Conservation (phyloP, 64 coral and sea anemone genomes). For the Hydrozoanthus tunicans region DNA sequence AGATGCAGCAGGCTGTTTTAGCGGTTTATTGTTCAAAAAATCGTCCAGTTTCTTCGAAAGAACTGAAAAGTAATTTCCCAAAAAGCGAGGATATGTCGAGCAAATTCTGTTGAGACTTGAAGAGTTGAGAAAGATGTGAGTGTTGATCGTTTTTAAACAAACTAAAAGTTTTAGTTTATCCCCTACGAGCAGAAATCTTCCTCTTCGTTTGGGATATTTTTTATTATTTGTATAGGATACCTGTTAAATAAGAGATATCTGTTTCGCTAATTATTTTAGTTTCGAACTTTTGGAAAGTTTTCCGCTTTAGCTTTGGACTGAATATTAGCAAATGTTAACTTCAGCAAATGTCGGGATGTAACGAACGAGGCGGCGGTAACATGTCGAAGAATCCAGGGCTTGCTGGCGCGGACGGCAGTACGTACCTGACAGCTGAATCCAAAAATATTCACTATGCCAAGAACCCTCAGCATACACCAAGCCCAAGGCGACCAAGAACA, state of each 20-base stretch:
- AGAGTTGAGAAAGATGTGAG: slow-evolving; percentile 8
- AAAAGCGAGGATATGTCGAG: slow-evolving; percentile 8
- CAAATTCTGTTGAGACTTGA: slow-evolving; percentile 6
- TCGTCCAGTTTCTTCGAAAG: not conserved
- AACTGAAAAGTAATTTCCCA: not conserved
- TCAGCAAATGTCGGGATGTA: not conserved
- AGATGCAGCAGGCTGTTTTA: not conserved
- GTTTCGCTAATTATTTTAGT: not conserved
- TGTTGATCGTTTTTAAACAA: not conserved
- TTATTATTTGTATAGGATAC: not conserved
- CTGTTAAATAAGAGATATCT: not conserved
- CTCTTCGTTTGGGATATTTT: too few species aligned
- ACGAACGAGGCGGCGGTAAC: not conserved
- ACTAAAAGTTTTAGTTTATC: too few species aligned
- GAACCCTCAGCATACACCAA: not conserved
- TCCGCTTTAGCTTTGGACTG: not conserved
- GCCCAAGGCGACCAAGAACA: slow-evolving; percentile 3
- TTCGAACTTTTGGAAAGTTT: not conserved
- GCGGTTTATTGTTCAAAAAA: not conserved
- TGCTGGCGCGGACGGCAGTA: not conserved
- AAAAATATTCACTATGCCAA: not conserved
- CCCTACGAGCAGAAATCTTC: too few species aligned
- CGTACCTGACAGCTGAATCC: not conserved
- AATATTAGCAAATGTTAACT: too few species aligned
- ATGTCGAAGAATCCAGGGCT: not conserved